Conservation (phyloP, 2,113 vertebrate species). For the Lontra canadensis region DNA sequence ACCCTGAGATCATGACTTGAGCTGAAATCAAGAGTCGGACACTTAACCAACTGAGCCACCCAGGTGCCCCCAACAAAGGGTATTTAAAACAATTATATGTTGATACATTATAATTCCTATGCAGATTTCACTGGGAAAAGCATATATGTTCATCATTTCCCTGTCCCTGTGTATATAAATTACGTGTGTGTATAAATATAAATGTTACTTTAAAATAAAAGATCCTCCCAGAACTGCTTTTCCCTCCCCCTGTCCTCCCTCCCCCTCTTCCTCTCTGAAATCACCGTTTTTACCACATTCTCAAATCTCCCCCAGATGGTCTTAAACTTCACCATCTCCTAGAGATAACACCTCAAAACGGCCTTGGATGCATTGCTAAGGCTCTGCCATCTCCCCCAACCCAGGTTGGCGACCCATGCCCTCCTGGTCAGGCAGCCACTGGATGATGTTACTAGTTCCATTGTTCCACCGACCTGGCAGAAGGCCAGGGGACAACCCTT, state of each 20-base stretch:
- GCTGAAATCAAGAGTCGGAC: background rate
- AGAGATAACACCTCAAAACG: background rate
- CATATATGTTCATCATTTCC: background rate
- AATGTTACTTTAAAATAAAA: background rate
- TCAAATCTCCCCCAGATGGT: background rate
- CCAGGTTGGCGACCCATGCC: too few relatives aligned
- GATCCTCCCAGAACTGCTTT: background rate
- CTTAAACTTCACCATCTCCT: background rate
- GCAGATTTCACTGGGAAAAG: background rate
- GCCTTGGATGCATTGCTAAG: background rate
- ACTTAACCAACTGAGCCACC: background rate
- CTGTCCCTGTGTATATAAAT: background rate
- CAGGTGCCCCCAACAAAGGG: background rate
- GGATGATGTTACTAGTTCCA: accelerated
- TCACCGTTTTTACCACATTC: background rate
- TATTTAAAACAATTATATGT: background rate
- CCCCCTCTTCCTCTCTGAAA: background rate
- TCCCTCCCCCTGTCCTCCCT: background rate
- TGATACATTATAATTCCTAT: background rate
- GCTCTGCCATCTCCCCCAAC: accelerated
- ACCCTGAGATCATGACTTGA: background rate
- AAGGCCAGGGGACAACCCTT: background rate
- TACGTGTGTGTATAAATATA: background rate
- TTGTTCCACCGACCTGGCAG: background rate
- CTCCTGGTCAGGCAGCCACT: background rate